Base-by-base conservation (phyloP, 2,888 invertebrate species). In the Platycheirus albimanus region DNA sequence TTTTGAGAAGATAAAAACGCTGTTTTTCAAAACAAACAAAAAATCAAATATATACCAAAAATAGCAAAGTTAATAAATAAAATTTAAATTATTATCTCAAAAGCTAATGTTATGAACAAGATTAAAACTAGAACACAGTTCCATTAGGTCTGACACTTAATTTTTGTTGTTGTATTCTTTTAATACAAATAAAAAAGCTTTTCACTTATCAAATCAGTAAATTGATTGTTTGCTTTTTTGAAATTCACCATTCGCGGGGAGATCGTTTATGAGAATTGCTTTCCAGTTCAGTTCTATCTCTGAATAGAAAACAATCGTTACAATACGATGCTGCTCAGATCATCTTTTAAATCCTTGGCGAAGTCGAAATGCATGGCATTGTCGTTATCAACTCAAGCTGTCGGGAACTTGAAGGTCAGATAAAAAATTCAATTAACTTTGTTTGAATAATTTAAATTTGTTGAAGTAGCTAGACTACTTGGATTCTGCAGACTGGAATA, bases 401-500 rank as follows among this genome's bases (percentile, higher is more conserved):
- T 20, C 6, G 49, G 24, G 1, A 4, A 33, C 11, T 8, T 61
- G 4, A 78, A 72, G 74, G 78, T 78, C 45, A 78, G 36, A 6
- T 17, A 30, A 11, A 17, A 13, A n/a, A 43, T 11, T 13, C 3
- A 15, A 17, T 15, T 15, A 6, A 20, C 28, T 47, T n/a, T 30
- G 10, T 11, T 5, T 56, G 1, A 4, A 6, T 8, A 76, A 64
- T 36, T 54, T 69, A 24, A 24, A 24, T 3, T 24, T 4, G 6
- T 24, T 24, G 6, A 24, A 24, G 6, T 24, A 24, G 24, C 24
- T 24, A 24, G 6, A 24, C 24, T 6, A 24, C 24, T 24, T 24
- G 24, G 24, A 24, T 24, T 24, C 64, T 0, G 8, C 45, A 3
- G 87, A 88, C 75, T 88, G 87, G 88, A 58, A 72, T 1, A 70